A percentile compares a stretch with the other conserved stretches of the same genome.
Conservation (phyloP, 1,140 invertebrate genomes). For the Medauroidea extradentata region DNA sequence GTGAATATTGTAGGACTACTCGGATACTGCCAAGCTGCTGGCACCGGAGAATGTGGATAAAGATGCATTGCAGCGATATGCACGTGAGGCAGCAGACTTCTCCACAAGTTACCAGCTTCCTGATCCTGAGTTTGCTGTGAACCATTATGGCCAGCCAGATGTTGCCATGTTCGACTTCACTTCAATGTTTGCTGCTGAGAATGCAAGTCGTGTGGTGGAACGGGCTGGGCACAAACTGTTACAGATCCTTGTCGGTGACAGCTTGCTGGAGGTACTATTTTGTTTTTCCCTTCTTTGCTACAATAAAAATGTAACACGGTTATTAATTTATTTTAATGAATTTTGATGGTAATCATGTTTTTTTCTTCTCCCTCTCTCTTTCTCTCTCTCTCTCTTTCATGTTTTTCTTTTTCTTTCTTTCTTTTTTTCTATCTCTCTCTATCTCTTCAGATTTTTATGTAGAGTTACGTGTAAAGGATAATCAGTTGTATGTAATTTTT, state of each 20-base stretch:
- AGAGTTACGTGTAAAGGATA: too few species aligned
- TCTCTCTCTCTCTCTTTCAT: too few species aligned
- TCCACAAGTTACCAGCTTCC: conserved; percentile 90
- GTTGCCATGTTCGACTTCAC: conserved; percentile 99
- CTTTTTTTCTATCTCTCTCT: too few species aligned
- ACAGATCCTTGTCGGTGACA: conserved; percentile 91
- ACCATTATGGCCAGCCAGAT: conserved; percentile 96
- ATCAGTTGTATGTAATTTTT: too few species aligned
- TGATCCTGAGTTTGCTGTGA: conserved; percentile 91
- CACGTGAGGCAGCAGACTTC: conserved; percentile 92
- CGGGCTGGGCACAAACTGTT: conserved; percentile 73
- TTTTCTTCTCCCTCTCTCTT: too few species aligned
- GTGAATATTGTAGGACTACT: conserved; percentile 63
- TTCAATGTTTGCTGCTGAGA: conserved; percentile 96
- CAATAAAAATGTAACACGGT: too few species aligned
- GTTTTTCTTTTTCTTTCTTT: too few species aligned
- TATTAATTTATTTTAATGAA: too few species aligned
- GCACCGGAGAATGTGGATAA: conserved; percentile 88
- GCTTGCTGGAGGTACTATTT: conserved; percentile 74
- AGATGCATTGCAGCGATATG: conserved; percentile 85
- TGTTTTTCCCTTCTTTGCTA: too few species aligned
- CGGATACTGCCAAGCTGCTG: conserved; percentile 84
- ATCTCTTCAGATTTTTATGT: too few species aligned
- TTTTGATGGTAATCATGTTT: too few species aligned
- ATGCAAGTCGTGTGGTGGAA: conserved; percentile 80